Percentiles rank a stretch among this genome's conserved stretches.
Evolutionary conservation across 2,888 invertebrate species (phyloP).

Genomic region (Diadegma fenestrale): DNA sequence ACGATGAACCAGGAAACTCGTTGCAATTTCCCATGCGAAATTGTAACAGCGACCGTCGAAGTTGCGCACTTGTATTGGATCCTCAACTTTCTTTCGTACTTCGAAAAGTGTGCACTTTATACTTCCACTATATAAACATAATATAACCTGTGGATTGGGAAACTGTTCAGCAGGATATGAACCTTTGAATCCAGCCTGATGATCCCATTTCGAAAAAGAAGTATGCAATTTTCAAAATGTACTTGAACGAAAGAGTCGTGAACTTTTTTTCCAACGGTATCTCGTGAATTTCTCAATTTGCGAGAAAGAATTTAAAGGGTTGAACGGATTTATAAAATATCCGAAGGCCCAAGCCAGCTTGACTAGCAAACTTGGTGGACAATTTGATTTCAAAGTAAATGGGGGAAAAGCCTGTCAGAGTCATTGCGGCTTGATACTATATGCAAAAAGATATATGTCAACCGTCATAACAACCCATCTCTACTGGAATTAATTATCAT

Average conservation of each 20-base stretch:
- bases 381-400: not conserved
- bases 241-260: not conserved
- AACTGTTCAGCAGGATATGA: not conserved
- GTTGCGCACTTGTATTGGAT: not conserved
- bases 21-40: not conserved
- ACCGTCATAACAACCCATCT: not conserved
- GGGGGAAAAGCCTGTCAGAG: not conserved
- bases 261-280: not conserved
- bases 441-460: not conserved
- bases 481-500: not conserved
- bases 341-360: not conserved
- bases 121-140: not conserved
- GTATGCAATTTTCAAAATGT: not conserved
- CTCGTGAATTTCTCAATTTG: not conserved
- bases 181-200: not conserved
- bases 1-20: not conserved
- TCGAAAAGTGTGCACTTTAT: not conserved
- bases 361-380: not conserved
- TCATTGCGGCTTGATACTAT: not conserved
- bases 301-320: not conserved
- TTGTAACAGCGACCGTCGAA: not conserved
- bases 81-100: slow-evolving; percentile 14
- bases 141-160: not conserved
- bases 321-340: not conserved
- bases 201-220: not conserved